Evolutionary conservation across 1,140 invertebrate genomes (phyloP).

Genomic region (Drosophila paulistorum): DNA sequence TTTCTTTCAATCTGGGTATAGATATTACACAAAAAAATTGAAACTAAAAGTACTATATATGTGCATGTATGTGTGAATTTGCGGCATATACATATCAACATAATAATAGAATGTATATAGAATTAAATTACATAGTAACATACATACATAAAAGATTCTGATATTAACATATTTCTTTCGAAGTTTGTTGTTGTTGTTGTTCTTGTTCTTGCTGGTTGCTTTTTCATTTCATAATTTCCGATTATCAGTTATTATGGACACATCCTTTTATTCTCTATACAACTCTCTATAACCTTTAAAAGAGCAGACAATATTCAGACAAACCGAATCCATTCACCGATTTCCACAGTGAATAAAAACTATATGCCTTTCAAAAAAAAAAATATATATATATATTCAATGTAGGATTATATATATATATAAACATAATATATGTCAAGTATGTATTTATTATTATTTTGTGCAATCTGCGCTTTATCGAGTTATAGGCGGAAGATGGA

Average conservation of each 20-base stretch:
- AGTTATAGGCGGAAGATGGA: slow-evolving; percentile 3
- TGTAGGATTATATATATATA: background rate
- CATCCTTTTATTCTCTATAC: slow-evolving; percentile 4
- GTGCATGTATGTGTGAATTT: slow-evolving; percentile 55
- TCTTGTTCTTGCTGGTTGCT: slow-evolving; percentile 6
- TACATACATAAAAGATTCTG: slow-evolving; percentile 60
- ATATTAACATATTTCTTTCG: slow-evolving; percentile 57
- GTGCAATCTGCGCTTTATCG: slow-evolving; percentile 9
- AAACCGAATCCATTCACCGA: background rate
- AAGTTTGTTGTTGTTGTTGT: slow-evolving; percentile 24
- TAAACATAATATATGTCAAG: too few species aligned
- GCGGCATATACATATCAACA: slow-evolving; percentile 57
- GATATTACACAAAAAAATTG: slow-evolving; percentile 63
- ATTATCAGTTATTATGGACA: background rate
- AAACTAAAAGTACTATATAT: slow-evolving; percentile 66
- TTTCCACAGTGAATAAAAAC: background rate
- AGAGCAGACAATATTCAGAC: slow-evolving; percentile 2
- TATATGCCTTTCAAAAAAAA: background rate
- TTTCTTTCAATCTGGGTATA: slow-evolving; percentile 62
- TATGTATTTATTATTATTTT: background rate
- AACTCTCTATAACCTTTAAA: background rate
- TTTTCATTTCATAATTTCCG: background rate
- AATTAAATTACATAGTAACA: slow-evolving; percentile 65
- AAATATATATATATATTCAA: slow-evolving; percentile 1
- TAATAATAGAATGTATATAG: slow-evolving; percentile 46